phyloP scores from a whole-genome alignment of 2,888 invertebrate genomes.

The Yponomeuta sedellus region DNA sequence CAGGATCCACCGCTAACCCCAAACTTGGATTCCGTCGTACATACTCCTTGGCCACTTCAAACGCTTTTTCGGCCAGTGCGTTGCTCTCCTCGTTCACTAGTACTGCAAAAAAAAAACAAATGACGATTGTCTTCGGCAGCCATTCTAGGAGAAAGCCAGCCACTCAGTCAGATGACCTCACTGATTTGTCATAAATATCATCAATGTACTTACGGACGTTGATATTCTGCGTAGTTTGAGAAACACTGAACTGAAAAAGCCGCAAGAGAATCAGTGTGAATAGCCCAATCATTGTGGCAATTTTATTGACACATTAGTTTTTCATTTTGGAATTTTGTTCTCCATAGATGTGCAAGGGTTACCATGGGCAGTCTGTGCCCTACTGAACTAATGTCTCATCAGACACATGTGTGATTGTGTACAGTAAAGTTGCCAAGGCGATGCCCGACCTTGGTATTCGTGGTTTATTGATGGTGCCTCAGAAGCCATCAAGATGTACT shows the following conservation, averaged over 20 bases:
- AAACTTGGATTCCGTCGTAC: constrained; percentile 81
- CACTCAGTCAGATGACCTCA: no score
- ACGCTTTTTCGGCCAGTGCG: constrained; percentile 81
- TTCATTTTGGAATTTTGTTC: constrained; percentile 9
- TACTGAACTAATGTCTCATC: constrained; percentile 7
- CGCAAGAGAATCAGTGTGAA: not conserved
- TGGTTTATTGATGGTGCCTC: constrained; percentile 47
- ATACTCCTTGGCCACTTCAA: constrained; percentile 83
- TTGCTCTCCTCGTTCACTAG: constrained; percentile 86
- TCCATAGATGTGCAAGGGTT: not conserved
- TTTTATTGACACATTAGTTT: not conserved
- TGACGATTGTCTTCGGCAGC: not conserved
- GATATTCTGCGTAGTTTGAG: constrained; percentile 83
- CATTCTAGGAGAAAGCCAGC: not conserved
- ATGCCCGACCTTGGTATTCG: constrained; percentile 54
- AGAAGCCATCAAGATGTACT: constrained; percentile 32
- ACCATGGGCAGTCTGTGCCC: not conserved
- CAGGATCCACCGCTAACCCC: constrained; percentile 79
- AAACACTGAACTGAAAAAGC: constrained; percentile 20
- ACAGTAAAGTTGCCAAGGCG: constrained; percentile 56
- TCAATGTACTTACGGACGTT: constrained; percentile 80
- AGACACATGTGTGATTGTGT: constrained; percentile 37
- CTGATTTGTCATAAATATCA: no score
- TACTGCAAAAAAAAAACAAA: constrained; percentile 62
- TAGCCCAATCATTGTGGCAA: not conserved